Evolutionary conservation across 2,888 invertebrate species (phyloP), one percentile per base, ranked within the genome.

Genomic region (Choreutis nemorana): DNA sequence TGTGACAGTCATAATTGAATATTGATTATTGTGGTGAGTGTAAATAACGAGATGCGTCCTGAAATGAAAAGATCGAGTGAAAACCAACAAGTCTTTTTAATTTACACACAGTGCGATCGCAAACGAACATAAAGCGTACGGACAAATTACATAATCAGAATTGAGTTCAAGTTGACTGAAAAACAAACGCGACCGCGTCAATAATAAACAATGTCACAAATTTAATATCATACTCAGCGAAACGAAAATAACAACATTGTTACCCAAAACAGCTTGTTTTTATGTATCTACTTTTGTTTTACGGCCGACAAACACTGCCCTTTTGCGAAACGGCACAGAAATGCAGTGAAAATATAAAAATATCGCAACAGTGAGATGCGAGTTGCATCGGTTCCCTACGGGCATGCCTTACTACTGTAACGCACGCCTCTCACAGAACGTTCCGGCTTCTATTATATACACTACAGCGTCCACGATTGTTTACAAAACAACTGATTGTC

Each of bases 321-420:
- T 63, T 60, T 64, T 55, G 50, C 45, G 49, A 48, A 47, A 50
- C 44, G 39, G 41, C 47, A 55, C 53, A 50, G 52, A 56, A 62
- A 57, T 60, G 54, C 55, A 60, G 50, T 57, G 55, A 53, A 64
- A 63, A 65, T 63, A 61, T 66, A 62, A 65, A 67, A 66, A 66
- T 63, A 57, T 62, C 51, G 50, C 47, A 44, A 49, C 48, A 55
- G 55, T 47, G 58, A 55, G 51, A 59, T 56, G 55, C 50, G 51
- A 52, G 50, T 51, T 56, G 59, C 63, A 62, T 52, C 38, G 45
- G 40, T 31, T 55, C 57, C 61, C 59, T 48, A 36, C 37, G 59
- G 59, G 59, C 50, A 44, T 42, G 43, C 52, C 55, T 48, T 44
- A 45, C 37, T 37, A 29, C 23, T 36, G 33, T 30, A n/a, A n/a